Conservation (phyloP, 2,797 vertebrate genomes). For the Cryptoprocta ferox region DNA sequence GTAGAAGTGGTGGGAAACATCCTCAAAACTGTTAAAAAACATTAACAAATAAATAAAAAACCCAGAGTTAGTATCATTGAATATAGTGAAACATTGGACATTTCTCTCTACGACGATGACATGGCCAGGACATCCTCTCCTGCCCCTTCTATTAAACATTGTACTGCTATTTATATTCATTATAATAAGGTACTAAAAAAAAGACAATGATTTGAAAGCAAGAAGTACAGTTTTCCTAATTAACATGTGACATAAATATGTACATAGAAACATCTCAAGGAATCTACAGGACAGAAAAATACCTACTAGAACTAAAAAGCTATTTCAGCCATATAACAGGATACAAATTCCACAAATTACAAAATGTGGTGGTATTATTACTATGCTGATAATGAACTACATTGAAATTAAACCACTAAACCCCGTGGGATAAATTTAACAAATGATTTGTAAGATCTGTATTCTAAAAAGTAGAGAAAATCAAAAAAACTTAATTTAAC, state of each 20-base stretch:
- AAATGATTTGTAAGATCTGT: neutral
- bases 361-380: neutral
- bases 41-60: neutral
- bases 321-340: neutral
- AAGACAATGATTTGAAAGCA: neutral
- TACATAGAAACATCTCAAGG: neutral
- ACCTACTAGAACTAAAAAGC: neutral
- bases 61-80: neutral
- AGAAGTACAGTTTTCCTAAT: neutral
- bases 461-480: neutral
- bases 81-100: neutral
- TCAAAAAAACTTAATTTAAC: neutral
- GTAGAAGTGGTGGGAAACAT: neutral
- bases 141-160: neutral
- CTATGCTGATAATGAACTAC: neutral
- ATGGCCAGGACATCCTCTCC: neutral
- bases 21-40: neutral
- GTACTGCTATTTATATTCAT: neutral
- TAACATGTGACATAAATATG: neutral
- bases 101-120: neutral
- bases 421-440: neutral
- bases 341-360: neutral
- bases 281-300: neutral
- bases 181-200: neutral
- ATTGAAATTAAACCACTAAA: neutral